Evolutionary conservation across 2,797 vertebrate species (phyloP).

Genomic region (Platalea minor): DNA sequence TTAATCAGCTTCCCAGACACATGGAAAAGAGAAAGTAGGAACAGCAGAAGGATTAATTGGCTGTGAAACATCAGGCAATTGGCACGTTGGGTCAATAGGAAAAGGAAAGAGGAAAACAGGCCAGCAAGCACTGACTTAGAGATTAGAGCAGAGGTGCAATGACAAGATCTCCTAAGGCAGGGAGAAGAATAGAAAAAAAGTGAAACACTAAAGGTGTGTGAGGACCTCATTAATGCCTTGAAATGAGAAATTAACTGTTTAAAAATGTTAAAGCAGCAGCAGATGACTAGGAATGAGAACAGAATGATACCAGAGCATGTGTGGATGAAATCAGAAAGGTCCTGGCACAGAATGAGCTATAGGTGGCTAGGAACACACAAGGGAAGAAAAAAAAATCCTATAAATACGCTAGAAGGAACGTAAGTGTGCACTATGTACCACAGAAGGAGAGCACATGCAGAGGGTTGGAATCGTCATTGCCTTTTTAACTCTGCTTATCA

Average conservation of each 20-base stretch:
- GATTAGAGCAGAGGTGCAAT: neutral
- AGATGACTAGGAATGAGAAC: neutral
- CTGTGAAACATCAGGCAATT: constrained; percentile 56
- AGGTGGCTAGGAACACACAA: neutral
- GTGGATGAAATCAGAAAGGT: neutral
- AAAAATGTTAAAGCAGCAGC: neutral
- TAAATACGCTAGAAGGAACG: neutral
- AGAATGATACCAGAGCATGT: neutral
- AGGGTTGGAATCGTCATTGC: neutral
- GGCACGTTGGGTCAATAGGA: neutral
- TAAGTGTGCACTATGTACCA: neutral
- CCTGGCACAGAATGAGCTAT: neutral
- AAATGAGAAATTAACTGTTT: constrained; percentile 7
- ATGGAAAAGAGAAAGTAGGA: constrained; percentile 42
- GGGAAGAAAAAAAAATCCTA: neutral
- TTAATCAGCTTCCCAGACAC: constrained; percentile 52
- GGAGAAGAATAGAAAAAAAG: neutral
- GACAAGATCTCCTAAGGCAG: neutral
- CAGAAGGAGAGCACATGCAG: neutral
- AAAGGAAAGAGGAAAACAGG: neutral
- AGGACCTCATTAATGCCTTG: neutral
- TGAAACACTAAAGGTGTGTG: neutral
- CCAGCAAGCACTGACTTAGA: neutral
- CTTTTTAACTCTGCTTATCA: neutral
- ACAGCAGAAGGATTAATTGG: constrained; percentile 53